Percentiles rank a stretch among this genome's conserved stretches.
These are phyloP conservation scores for Eunapius fragilis DNA, from an alignment of 37 sponge, comb jelly and placozoan species.

Conservation along the genomic window DNA sequence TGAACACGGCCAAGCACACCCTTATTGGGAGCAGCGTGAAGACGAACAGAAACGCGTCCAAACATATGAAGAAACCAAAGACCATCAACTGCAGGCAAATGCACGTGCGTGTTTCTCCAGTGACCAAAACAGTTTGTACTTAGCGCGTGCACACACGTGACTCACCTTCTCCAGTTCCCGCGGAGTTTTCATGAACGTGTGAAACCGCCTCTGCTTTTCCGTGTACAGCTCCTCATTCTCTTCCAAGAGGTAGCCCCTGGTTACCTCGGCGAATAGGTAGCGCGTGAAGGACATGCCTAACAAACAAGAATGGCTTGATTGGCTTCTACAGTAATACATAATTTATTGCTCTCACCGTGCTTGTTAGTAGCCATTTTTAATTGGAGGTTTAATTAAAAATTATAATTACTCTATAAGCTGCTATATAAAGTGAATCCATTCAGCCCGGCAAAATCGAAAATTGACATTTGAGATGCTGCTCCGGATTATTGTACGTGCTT, in stretches of 20 bases:
- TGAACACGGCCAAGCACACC: conserved; percentile 38
- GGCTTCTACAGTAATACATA: neutral
- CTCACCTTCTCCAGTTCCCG: conserved; percentile 82
- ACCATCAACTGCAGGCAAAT: conserved; percentile 67
- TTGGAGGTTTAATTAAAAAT: no score
- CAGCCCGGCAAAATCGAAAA: no score
- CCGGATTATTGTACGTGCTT: no score
- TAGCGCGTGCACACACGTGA: neutral
- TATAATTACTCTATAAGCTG: no score
- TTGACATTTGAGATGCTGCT: no score
- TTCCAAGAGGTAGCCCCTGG: conserved; percentile 71
- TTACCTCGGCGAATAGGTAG: conserved; percentile 71
- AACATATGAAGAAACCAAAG: conserved; percentile 89
- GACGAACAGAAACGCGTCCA: conserved; percentile 90
- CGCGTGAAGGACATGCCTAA: neutral
- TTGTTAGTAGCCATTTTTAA: neutral
- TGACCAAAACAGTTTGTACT: neutral
- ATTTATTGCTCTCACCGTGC: neutral
- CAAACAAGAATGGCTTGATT: neutral
- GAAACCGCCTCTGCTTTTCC: conserved; percentile 71
- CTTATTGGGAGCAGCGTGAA: conserved; percentile 92
- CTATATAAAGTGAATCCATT: no score
- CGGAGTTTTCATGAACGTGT: conserved; percentile 86
- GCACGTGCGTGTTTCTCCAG: neutral
- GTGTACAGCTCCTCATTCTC: conserved; percentile 51